Evolutionary conservation across 2,888 invertebrate species (phyloP), one percentile per base, ranked within the genome.

Genomic region (Pasiphila rectangulata): DNA sequence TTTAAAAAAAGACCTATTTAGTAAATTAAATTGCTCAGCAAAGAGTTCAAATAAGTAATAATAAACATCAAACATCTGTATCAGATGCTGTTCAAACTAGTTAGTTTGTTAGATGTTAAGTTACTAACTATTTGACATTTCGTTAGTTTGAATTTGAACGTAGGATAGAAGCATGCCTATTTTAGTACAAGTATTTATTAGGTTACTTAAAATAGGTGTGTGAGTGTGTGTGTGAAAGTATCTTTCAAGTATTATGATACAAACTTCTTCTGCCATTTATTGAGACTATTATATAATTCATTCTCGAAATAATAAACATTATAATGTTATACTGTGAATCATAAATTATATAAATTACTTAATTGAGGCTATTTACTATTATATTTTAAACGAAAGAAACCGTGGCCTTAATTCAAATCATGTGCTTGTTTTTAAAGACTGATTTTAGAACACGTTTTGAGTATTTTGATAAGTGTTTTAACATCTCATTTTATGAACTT

Each of bases 81-180:
- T 88, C 87, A 87, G 87, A 86, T 85, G 87, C 77, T 72, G 79
- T 85, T 82, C 81, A 84, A 84, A 82, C 61, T 84, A 83, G 74
- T 65, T 73, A 72, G 67, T 67, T 42, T 58, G 36, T 67, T 72
- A 61, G 83, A 79, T 72, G 73, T 72, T 74, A 75, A 76, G 71
- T 57, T 79, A 86, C 83, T 83, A 83, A 85, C 82, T 75, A 67
- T 67, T 64, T 76, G 74, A 78, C 74, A 75, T 69, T 72, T 67
- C 54, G 54, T 75, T 72, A 69, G 75, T 79, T 78, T 32, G 32
- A 32, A 32, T 32, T 32, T 75, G 71, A 76, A 64, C 57, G 61
- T 83, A 81, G 75, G 65, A 40, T 79, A 79, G 67, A 79, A 79
- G 84, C 83, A 84, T 85, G 83, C 83, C 82, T 87, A 85, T 83